Conservation (phyloP, 1,140 invertebrate genomes). For the Micrasema minimum region DNA sequence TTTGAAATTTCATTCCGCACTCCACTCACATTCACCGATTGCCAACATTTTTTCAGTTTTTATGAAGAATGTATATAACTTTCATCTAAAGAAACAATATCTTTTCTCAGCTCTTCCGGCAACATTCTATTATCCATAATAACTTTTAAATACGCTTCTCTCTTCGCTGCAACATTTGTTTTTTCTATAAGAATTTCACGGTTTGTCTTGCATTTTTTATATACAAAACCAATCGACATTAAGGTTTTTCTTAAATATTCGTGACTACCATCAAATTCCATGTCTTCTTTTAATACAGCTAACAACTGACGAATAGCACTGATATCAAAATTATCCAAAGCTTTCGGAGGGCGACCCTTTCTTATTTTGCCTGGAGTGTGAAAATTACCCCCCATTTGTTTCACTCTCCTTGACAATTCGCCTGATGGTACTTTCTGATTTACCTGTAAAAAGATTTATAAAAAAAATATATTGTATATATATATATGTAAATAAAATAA, state of each 20-base stretch:
- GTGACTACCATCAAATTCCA: conserved; percentile 5
- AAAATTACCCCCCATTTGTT: no score
- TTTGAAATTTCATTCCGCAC: no score
- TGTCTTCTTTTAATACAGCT: no score
- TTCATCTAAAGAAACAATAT: conserved; percentile 49
- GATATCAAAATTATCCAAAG: no score
- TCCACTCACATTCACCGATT: conserved; percentile 38
- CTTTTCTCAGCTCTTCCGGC: conserved; percentile 44
- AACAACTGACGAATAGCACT: no score
- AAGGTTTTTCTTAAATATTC: conserved; percentile 38
- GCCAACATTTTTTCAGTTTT: conserved; percentile 47
- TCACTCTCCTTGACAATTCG: no score
- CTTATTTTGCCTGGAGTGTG: no score
- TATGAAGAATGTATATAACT: conserved; percentile 49
- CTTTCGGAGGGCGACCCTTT: no score
- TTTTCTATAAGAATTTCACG: conserved; percentile 46
- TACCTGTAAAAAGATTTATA: no score
- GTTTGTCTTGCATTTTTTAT: conserved; percentile 47
- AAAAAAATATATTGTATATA: no score
- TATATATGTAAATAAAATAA: no score
- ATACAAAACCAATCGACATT: conserved; percentile 46
- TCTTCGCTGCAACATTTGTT: conserved; percentile 43
- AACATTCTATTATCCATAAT: conserved; percentile 47
- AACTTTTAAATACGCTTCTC: conserved; percentile 47
- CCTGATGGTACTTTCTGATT: no score